These are phyloP conservation scores for Apoda limacodes DNA, from an alignment of 2,888 invertebrate species.

Conservation along the genomic window DNA sequence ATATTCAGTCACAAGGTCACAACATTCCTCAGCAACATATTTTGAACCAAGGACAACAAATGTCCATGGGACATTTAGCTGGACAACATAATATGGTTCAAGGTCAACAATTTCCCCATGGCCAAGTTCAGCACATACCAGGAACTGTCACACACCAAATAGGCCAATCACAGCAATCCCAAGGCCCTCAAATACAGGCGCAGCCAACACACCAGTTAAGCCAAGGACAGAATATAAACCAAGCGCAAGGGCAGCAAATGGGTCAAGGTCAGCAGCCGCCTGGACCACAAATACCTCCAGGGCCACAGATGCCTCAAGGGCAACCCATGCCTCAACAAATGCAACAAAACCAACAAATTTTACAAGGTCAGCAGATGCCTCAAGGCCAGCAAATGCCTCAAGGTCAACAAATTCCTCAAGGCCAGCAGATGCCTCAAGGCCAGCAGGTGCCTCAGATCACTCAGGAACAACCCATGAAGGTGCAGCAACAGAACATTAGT, in stretches of 20 bases:
- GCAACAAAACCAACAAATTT: slow-evolving; percentile 18
- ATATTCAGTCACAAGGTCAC: slow-evolving; percentile 28
- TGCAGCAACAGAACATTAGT: slow-evolving; percentile 28
- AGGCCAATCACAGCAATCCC: slow-evolving; percentile 23
- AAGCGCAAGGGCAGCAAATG: slow-evolving; percentile 19
- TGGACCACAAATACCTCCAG: slow-evolving; percentile 17
- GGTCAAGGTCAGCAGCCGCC: slow-evolving; percentile 20
- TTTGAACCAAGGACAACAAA: slow-evolving; percentile 20
- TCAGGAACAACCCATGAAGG: slow-evolving; percentile 23
- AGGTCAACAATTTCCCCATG: slow-evolving; percentile 19
- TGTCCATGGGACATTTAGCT: slow-evolving; percentile 14
- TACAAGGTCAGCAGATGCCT: slow-evolving; percentile 21
- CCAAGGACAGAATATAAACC: slow-evolving; percentile 9
- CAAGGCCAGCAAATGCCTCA: slow-evolving; percentile 17
- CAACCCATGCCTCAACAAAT: slow-evolving; percentile 23
- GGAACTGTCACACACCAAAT: too few species aligned
- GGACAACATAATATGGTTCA: slow-evolving; percentile 24
- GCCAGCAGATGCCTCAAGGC: slow-evolving; percentile 17
- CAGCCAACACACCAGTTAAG: slow-evolving; percentile 18
- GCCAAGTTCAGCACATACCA: slow-evolving; percentile 1
- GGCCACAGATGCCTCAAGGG: slow-evolving; percentile 26
- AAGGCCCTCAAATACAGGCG: slow-evolving; percentile 24
- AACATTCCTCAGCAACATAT: slow-evolving; percentile 32
- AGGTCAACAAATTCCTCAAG: slow-evolving; percentile 21
- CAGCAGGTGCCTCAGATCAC: slow-evolving; percentile 14